These are phyloP conservation scores for Picus viridis DNA, from an alignment of 2,797 vertebrate species.

Conservation along the genomic window DNA sequence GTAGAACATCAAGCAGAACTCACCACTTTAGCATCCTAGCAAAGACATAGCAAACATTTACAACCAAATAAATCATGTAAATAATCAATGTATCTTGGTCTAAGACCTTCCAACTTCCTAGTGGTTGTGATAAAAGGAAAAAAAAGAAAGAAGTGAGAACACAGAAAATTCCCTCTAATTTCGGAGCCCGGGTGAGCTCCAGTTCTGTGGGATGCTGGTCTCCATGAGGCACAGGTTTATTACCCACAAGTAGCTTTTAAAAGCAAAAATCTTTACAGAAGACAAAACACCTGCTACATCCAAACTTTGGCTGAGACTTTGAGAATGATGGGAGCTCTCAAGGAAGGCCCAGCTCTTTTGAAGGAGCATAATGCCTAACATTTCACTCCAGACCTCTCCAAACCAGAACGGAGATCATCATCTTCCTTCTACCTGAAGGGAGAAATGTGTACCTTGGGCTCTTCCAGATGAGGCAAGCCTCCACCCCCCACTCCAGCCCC, in stretches of 20 bases:
- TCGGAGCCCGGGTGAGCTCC: neutral
- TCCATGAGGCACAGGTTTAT: neutral
- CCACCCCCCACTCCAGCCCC: neutral
- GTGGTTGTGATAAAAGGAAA: neutral
- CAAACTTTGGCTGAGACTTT: neutral
- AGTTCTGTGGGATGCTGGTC: neutral
- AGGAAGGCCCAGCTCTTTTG: neutral
- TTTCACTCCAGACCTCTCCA: neutral
- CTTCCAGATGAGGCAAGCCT: neutral
- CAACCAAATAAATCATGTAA: neutral
- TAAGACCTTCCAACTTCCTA: neutral
- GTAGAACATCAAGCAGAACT: neutral
- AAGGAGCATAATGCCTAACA: neutral
- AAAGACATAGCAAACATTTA: neutral
- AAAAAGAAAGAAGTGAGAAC: neutral
- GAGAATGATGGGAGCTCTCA: neutral
- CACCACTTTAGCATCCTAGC: neutral
- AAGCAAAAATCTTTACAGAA: neutral
- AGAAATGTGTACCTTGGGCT: neutral
- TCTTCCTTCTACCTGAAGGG: neutral
- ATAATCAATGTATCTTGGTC: neutral
- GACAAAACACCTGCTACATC: fast-evolving
- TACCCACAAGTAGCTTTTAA: neutral
- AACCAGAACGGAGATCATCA: neutral
- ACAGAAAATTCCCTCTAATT: neutral